Evolutionary conservation across 2,888 invertebrate genomes (phyloP), one percentile per base, ranked within the genome.

Genomic region (Torymus tubicola): DNA sequence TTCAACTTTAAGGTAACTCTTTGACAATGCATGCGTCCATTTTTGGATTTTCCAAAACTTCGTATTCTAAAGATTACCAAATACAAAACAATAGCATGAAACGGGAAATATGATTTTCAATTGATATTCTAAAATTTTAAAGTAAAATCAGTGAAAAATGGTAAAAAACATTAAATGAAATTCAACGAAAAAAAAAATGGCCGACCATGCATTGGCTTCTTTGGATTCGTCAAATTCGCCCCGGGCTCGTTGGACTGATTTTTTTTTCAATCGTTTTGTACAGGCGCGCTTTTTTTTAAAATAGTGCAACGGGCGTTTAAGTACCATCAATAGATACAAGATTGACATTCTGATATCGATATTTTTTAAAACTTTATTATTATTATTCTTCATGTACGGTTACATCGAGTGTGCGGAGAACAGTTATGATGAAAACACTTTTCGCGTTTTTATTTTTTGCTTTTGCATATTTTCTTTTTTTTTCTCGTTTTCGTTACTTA

Each of bases 301-400:
- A 63, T 69, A 72, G 73, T 75, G 74, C 72, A 81, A 72, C 64
- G 81, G 82, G 82, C 81, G 64, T 71, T 88, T 88, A 88, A 89
- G 88, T 88, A 89, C 87, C 86, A 88, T 87, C 78, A 84, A 88
- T 86, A 88, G 85, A 88, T 86, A 88, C 86, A 85, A 87, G 86
- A 88, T 87, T 89, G 88, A 88, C 86, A 88, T 87, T 81, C 71
- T 86, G 85, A 88, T 87, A 88, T 85, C 84, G 83, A 87, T 87
- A 86, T 86, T 86, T 85, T 63, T 68, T 78, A 79, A 83, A 78
- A 64, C 78, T 61, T 24, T 82, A 72, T 73, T 71, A 63, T 57
- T 80, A 75, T 77, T 80, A 75, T 80, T 80, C 78, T 31, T 31
- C 31, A 31, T 77, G 85, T 82, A 82, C 85, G 86, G 85, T 87